Base-by-base conservation (phyloP, 1,140 invertebrate species). In the Paraescarpia echinospica region DNA sequence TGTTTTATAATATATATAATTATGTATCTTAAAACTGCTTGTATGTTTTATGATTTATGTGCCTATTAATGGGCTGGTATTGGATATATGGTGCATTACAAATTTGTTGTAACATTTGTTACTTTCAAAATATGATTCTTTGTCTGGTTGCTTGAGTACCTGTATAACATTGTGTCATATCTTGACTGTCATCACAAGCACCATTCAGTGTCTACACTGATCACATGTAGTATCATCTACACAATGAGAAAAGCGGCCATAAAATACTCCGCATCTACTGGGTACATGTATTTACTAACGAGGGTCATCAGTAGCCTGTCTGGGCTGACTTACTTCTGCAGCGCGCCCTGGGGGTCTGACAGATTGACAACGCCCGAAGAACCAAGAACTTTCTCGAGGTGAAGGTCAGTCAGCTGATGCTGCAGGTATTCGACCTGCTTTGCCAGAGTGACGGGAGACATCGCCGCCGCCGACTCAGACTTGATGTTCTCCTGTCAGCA, bases 381-480 rank as follows among this genome's bases (percentile, higher is more conserved):
- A 35, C 97, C 97, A 4, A 97, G 95, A 41, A 96, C 94, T 94
- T 97, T 96, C 94, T 97, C 97, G 91, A 97, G 94, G 93, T 96
- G 96, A 35, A 97, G 95, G 94, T 97, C 96, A 48, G 95, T 95
- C 91, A 97, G 95, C 93, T 97, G 96, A 93, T 97, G 96, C 89
- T 97, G 95, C n/a, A 97, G 95, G 90, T 96, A 95, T 94, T 97
- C 96, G 9, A 97, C 95, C 93, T 97, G 95, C 91, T 95, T 95
- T 8, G 95, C 95, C n/a, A 97, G 94, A 34, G 96, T 94, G 14
- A 96, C 95, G 90, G 96, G 96, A 89, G 96, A 96, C 31, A 95
- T 59, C 92, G 96, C 95, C 90, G 96, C 95, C 41, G 94, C 92
- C 12, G 92, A 93, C 92, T 96, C 96, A 35, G 95, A 94, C 91